These are phyloP conservation scores for Eubasilissa regina DNA, from an alignment of 1,140 invertebrate genomes.

Conservation along the genomic window DNA sequence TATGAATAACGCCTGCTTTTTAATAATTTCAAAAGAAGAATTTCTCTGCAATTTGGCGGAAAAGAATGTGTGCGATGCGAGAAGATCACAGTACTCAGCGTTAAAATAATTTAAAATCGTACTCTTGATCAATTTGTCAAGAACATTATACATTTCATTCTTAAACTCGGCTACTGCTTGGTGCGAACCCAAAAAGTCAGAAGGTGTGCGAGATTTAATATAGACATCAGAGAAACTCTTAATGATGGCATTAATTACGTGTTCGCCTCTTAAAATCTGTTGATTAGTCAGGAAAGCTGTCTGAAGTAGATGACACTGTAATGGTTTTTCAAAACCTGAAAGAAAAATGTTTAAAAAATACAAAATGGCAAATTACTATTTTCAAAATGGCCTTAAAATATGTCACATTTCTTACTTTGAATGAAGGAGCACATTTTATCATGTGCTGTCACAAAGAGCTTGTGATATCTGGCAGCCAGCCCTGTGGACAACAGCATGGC, in stretches of 20 bases:
- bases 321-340: constrained; percentile 73
- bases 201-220: constrained; percentile 74
- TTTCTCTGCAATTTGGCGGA: constrained; percentile 60
- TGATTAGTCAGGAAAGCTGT: constrained; percentile 76
- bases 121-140: constrained; percentile 59
- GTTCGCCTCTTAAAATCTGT: constrained; percentile 76
- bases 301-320: constrained; percentile 76
- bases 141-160: constrained; percentile 66
- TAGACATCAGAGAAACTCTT: constrained; percentile 80
- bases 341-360: constrained; percentile 49
- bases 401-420: constrained; percentile 62
- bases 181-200: constrained; percentile 69
- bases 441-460: constrained; percentile 66
- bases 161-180: constrained; percentile 68
- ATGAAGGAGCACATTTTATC: constrained; percentile 67
- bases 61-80: constrained; percentile 49
- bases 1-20: constrained; percentile 63
- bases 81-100: constrained; percentile 4
- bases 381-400: background rate
- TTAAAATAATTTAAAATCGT: constrained; percentile 54
- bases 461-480: constrained; percentile 64
- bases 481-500: constrained; percentile 66
- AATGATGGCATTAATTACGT: constrained; percentile 70
- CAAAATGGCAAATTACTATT: background rate
- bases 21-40: constrained; percentile 63